These are phyloP conservation scores for Synanthedon formicaeformis DNA, from an alignment of 2,888 invertebrate species.

Conservation along the genomic window DNA sequence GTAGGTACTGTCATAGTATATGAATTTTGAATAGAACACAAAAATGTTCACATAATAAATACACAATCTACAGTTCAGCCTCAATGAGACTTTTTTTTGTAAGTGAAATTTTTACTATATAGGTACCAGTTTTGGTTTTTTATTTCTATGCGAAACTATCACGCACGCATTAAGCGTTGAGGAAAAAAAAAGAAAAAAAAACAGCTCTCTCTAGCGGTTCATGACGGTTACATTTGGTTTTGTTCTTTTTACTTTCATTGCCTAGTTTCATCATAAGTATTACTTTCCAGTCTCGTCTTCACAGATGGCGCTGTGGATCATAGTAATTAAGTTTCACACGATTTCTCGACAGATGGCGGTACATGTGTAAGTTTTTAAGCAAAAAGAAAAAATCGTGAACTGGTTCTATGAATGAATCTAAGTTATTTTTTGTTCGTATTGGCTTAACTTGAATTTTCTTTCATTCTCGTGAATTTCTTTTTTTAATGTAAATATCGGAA, in stretches of 20 bases:
- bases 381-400: slow-evolving; percentile 13
- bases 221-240: slow-evolving; percentile 17
- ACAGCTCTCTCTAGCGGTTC: slow-evolving; percentile 50
- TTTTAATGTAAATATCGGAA: too few relatives aligned
- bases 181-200: slow-evolving; percentile 31
- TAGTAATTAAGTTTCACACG: not conserved
- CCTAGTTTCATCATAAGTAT: not conserved
- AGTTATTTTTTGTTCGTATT: too few relatives aligned
- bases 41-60: too few relatives aligned
- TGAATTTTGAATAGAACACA: too few relatives aligned
- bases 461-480: too few relatives aligned
- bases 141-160: not conserved
- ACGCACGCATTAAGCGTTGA: not conserved
- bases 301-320: slow-evolving; percentile 25
- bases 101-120: not conserved
- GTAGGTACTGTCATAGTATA: too few relatives aligned
- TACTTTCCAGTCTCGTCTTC: not conserved
- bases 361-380: slow-evolving; percentile 12
- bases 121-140: not conserved
- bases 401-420: not conserved
- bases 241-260: slow-evolving; percentile 18
- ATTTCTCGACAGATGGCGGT: slow-evolving; percentile 29
- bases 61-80: too few relatives aligned
- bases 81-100: not conserved
- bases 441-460: too few relatives aligned